Evolutionary conservation across 2,113 vertebrate genomes (phyloP).

Genomic region (Festucalex cinctus): DNA sequence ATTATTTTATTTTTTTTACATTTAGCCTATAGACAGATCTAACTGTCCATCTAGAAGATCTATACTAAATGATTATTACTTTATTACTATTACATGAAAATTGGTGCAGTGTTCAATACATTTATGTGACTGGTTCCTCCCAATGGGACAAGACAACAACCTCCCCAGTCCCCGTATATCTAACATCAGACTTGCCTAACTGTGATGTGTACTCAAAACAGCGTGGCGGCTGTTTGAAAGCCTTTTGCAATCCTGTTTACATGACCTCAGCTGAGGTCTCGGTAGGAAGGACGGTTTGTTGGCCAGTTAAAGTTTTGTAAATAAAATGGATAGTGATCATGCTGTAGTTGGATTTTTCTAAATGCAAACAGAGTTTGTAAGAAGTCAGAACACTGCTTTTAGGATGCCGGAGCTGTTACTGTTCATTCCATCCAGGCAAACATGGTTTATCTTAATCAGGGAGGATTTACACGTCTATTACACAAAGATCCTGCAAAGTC

Average conservation of each 20-base stretch:
- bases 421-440: neutral
- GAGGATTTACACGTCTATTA: neutral
- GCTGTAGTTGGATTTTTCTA: neutral
- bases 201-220: slow-evolving; percentile 19
- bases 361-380: neutral
- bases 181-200: slow-evolving; percentile 28
- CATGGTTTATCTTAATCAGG: too few species aligned
- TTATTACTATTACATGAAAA: neutral
- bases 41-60: neutral
- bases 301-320: slow-evolving; percentile 2
- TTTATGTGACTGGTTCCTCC: neutral
- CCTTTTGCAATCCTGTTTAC: slow-evolving; percentile 26
- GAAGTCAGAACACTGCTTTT: neutral
- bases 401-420: neutral
- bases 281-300: slow-evolving; percentile 3
- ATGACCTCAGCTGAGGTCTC: slow-evolving; percentile 23
- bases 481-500: neutral
- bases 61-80: neutral
- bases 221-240: slow-evolving; percentile 24
- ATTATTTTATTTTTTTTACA: neutral
- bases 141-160: slow-evolving; percentile 2
- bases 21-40: neutral
- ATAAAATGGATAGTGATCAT: neutral
- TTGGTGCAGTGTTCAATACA: neutral
- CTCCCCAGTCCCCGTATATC: slow-evolving; percentile 14